phyloP scores from a whole-genome alignment of 1,140 invertebrate genomes.

The Scaptomyza hsui region DNA sequence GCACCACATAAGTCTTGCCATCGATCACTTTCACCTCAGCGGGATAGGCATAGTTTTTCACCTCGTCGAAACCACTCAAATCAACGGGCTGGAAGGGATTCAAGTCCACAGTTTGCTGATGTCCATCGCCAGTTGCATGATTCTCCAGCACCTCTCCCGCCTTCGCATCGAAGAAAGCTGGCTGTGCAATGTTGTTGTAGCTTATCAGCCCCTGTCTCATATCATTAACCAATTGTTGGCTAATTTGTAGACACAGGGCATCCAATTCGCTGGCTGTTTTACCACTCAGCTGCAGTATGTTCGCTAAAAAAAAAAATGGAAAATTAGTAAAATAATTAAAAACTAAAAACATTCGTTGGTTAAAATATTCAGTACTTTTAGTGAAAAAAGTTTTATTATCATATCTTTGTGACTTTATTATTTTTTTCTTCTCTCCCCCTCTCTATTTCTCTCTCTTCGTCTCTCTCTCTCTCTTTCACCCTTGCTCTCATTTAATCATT shows the following conservation, averaged over 20 bases:
- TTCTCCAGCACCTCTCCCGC: constrained; percentile 58
- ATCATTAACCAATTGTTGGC: constrained; percentile 66
- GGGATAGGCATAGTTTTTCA: constrained; percentile 76
- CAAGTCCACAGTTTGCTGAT: constrained; percentile 59
- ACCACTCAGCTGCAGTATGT: constrained; percentile 61
- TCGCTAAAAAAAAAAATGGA: constrained; percentile 41
- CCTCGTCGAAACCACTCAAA: constrained; percentile 70
- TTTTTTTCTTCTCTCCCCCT: too few relatives aligned
- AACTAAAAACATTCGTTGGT: too few relatives aligned
- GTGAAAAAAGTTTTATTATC: too few relatives aligned
- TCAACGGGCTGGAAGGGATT: constrained; percentile 59
- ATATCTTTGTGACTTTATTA: too few relatives aligned
- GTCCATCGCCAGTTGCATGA: not conserved
- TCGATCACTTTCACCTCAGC: constrained; percentile 76
- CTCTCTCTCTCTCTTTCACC: too few relatives aligned
- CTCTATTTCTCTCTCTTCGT: too few relatives aligned
- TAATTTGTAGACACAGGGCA: constrained; percentile 44
- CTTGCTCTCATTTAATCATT: too few relatives aligned
- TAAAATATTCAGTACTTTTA: too few relatives aligned
- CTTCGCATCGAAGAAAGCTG: constrained; percentile 73
- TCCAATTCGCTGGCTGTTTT: constrained; percentile 63
- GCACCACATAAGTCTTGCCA: constrained; percentile 76
- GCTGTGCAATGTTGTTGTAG: constrained; percentile 67
- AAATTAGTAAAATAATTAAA: not conserved
- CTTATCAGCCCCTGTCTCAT: constrained; percentile 59